These are phyloP conservation scores for Melikaiella ostensackeni DNA, from an alignment of 2,888 invertebrate species.

Conservation along the genomic window DNA sequence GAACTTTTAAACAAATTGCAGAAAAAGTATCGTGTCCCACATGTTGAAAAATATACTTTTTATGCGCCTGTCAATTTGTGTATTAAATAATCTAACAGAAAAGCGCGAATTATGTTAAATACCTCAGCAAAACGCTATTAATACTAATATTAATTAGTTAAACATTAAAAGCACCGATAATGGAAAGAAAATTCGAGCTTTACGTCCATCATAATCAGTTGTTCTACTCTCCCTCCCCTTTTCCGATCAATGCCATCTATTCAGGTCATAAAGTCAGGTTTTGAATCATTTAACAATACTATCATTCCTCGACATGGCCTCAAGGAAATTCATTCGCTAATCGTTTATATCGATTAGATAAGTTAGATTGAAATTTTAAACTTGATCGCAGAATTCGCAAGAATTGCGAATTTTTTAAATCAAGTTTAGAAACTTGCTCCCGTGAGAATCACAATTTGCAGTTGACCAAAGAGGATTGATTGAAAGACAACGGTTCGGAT, in stretches of 20 bases:
- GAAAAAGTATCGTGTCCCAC: too few relatives aligned
- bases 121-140: too few relatives aligned
- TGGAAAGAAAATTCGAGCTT: background rate
- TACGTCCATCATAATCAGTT: background rate
- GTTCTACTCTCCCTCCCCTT: background rate
- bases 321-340: background rate
- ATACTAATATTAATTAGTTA: background rate
- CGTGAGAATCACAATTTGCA: background rate
- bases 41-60: too few relatives aligned
- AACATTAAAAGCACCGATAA: background rate
- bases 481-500: background rate
- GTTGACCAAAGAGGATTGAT: slow-evolving; percentile 5
- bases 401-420: slow-evolving; percentile 1
- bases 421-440: background rate
- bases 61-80: too few relatives aligned
- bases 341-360: background rate
- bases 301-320: background rate
- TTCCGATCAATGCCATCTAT: background rate
- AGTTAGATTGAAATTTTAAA: background rate
- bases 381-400: background rate
- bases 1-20: too few relatives aligned
- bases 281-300: background rate
- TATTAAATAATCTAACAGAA: background rate
- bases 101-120: too few relatives aligned
- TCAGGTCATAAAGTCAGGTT: slow-evolving; percentile 13